A percentile compares a stretch with the other conserved stretches of the same genome.
Evolutionary conservation across 2,888 invertebrate species (phyloP).

Genomic region (Cotesia congregata): DNA sequence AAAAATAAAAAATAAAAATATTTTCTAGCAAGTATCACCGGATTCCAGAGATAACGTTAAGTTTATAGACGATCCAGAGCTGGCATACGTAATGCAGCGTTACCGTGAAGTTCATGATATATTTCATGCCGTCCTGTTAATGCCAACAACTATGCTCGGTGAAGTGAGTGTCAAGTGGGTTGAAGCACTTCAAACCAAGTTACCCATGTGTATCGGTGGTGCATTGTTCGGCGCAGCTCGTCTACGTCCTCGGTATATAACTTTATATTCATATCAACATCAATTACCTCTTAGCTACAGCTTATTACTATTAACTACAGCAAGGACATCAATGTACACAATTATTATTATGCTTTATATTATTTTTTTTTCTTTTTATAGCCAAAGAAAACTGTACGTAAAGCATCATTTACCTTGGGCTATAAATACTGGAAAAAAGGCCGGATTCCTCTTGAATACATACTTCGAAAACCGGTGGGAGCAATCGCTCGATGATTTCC

Average conservation of each 20-base stretch:
- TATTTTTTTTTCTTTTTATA: slow-evolving; percentile 60
- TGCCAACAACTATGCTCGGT: slow-evolving; percentile 94
- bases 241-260: slow-evolving; percentile 81
- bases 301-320: not conserved
- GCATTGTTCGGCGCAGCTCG: slow-evolving; percentile 93
- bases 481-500: slow-evolving; percentile 84
- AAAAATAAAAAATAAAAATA: slow-evolving; percentile 17
- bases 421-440: slow-evolving; percentile 80
- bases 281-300: not conserved
- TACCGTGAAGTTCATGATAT: slow-evolving; percentile 98
- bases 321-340: not conserved
- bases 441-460: slow-evolving; percentile 86
- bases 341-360: not conserved
- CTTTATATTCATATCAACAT: slow-evolving; percentile 13
- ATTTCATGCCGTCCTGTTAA: slow-evolving; percentile 89
- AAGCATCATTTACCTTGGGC: slow-evolving; percentile 90
- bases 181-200: slow-evolving; percentile 93
- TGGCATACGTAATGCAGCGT: slow-evolving; percentile 97
- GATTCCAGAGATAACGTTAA: slow-evolving; percentile 91
- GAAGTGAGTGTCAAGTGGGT: slow-evolving; percentile 98
- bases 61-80: slow-evolving; percentile 89
- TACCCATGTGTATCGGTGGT: slow-evolving; percentile 96
- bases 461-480: slow-evolving; percentile 97
- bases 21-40: slow-evolving; percentile 84
- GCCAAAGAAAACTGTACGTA: slow-evolving; percentile 84